A percentile compares a stretch with the other conserved stretches of the same genome.
phyloP scores from a whole-genome alignment of 1,140 invertebrate genomes.

The Marisa cornuarietis region DNA sequence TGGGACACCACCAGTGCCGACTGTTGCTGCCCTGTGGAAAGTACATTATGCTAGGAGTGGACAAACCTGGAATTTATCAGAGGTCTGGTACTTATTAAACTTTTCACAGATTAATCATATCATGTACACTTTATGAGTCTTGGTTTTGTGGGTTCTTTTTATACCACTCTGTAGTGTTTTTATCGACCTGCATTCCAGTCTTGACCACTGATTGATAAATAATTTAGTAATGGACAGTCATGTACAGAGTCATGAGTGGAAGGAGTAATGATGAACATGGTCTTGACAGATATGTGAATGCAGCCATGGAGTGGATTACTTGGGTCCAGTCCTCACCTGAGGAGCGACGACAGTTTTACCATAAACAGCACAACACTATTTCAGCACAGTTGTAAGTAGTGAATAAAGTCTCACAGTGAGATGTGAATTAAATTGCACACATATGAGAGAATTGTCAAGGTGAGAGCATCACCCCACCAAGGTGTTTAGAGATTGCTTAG shows the following conservation, averaged over 20 bases:
- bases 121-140: neutral
- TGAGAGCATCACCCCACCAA: no score
- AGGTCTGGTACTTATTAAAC: slow-evolving; percentile 37
- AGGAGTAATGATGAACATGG: neutral
- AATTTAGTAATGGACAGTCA: no score
- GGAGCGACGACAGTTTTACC: slow-evolving; percentile 51
- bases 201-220: no score
- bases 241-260: no score
- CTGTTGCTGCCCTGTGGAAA: slow-evolving; percentile 55
- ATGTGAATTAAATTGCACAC: no score
- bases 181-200: neutral
- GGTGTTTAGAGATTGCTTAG: no score
- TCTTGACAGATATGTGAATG: slow-evolving; percentile 47
- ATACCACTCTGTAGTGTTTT: neutral
- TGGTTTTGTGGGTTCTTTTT: neutral
- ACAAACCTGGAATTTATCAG: slow-evolving; percentile 49
- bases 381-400: slow-evolving; percentile 28
- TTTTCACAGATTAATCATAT: no score
- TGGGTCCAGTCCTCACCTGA: slow-evolving; percentile 54
- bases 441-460: no score
- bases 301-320: slow-evolving; percentile 51
- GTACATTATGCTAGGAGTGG: slow-evolving; percentile 50
- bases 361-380: slow-evolving; percentile 22
- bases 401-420: no score
- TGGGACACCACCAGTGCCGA: slow-evolving; percentile 34